Conservation (phyloP, 2,888 invertebrate genomes). For the Junonia oenone region DNA sequence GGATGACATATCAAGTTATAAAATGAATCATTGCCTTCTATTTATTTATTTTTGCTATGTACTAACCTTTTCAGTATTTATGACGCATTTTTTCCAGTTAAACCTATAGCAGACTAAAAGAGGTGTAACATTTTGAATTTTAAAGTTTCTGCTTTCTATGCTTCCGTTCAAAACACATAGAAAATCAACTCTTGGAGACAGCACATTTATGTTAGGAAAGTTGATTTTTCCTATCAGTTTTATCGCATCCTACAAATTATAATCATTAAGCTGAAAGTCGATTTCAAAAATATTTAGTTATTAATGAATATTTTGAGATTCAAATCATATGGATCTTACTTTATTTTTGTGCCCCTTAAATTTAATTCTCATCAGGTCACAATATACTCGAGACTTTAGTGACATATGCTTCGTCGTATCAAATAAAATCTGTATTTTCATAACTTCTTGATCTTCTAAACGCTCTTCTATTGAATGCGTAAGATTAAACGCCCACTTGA, state of each 20-base stretch:
- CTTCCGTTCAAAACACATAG: slow-evolving; percentile 75
- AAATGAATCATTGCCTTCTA: too few species aligned
- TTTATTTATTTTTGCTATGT: background rate
- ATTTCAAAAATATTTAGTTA: too few species aligned
- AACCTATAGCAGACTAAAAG: slow-evolving; percentile 60
- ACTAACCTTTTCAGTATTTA: slow-evolving; percentile 42
- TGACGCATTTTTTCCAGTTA: slow-evolving; percentile 56
- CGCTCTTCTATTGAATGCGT: slow-evolving; percentile 57
- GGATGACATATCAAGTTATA: too few species aligned
- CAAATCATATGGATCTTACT: slow-evolving; percentile 33
- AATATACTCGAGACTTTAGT: slow-evolving; percentile 59
- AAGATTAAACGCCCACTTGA: slow-evolving; percentile 64
- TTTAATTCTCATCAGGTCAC: slow-evolving; percentile 59
- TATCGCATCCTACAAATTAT: slow-evolving; percentile 79
- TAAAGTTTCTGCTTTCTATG: slow-evolving; percentile 58
- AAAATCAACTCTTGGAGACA: slow-evolving; percentile 79
- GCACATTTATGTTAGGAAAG: slow-evolving; percentile 82
- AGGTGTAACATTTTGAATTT: slow-evolving; percentile 64
- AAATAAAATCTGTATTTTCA: slow-evolving; percentile 67
- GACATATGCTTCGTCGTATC: slow-evolving; percentile 63
- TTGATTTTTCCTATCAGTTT: slow-evolving; percentile 82
- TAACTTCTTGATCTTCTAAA: slow-evolving; percentile 63
- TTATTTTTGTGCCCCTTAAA: slow-evolving; percentile 70
- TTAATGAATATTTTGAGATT: background rate
- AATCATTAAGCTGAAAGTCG: background rate